A percentile compares a stretch with the other conserved stretches of the same genome.
phyloP scores from a whole-genome alignment of 2,888 invertebrate species.

The Rutpela maculata region DNA sequence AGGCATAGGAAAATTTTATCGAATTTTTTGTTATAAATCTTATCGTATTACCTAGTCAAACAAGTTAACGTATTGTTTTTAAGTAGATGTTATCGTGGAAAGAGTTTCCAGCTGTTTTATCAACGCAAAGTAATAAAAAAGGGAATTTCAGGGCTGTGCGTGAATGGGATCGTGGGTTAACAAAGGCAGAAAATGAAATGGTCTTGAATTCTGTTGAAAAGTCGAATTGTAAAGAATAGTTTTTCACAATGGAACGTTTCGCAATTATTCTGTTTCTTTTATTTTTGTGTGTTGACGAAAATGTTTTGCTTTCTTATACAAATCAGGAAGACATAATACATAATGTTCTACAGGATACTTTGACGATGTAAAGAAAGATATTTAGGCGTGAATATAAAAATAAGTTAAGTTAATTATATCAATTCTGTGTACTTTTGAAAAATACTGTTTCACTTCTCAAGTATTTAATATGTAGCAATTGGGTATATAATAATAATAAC shows the following conservation, averaged over 20 bases:
- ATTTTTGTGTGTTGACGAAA: background rate
- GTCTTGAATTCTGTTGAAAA: slow-evolving; percentile 21
- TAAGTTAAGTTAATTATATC: too few relatives aligned
- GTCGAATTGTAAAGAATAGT: slow-evolving; percentile 26
- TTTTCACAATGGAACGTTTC: slow-evolving; percentile 10
- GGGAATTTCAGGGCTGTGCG: slow-evolving; percentile 31
- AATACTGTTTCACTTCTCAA: too few relatives aligned
- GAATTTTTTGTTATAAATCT: slow-evolving; percentile 15
- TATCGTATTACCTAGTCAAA: background rate
- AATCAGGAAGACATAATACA: background rate
- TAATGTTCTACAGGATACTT: too few relatives aligned
- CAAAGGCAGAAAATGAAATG: slow-evolving; percentile 34
- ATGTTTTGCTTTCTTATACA: background rate
- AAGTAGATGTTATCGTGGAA: slow-evolving; percentile 30
- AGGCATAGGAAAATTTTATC: slow-evolving; percentile 1
- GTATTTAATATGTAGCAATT: too few relatives aligned
- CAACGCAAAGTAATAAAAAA: slow-evolving; percentile 34
- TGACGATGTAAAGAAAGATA: too few relatives aligned
- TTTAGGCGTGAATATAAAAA: too few relatives aligned
- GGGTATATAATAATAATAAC: too few relatives aligned
- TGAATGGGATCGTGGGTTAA: slow-evolving; percentile 28
- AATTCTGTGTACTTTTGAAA: too few relatives aligned
- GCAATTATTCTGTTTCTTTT: slow-evolving; percentile 1
- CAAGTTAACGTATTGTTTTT: slow-evolving; percentile 25
- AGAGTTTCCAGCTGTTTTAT: slow-evolving; percentile 33